Percentiles rank a stretch among this genome's conserved stretches.
phyloP scores from a whole-genome alignment of 2,888 invertebrate genomes.

The Sinotaia quadrata region DNA sequence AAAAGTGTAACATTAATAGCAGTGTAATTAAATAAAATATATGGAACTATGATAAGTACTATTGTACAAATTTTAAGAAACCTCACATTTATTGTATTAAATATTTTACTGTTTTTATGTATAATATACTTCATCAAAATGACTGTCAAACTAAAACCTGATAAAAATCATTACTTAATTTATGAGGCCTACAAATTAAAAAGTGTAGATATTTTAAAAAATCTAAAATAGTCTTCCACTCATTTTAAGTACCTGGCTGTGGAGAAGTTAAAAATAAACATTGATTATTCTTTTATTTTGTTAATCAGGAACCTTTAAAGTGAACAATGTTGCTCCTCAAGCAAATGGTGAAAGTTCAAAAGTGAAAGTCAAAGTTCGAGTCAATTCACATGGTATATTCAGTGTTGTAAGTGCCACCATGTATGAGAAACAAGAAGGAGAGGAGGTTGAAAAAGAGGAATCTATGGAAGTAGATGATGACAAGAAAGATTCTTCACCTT shows the following conservation, averaged over 20 bases:
- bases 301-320: constrained; percentile 70
- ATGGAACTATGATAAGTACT: too few species aligned
- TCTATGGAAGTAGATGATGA: constrained; percentile 44
- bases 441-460: constrained; percentile 40
- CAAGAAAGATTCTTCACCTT: constrained; percentile 27
- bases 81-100: too few species aligned
- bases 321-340: constrained; percentile 81
- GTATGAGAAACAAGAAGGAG: constrained; percentile 68
- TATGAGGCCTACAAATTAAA: too few species aligned
- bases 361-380: constrained; percentile 94
- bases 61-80: too few species aligned
- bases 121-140: too few species aligned
- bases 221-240: not conserved
- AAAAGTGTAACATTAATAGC: too few species aligned
- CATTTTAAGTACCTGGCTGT: not conserved
- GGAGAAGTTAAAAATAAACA: not conserved
- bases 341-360: constrained; percentile 93
- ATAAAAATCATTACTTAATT: too few species aligned
- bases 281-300: not conserved
- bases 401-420: constrained; percentile 86
- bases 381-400: constrained; percentile 94
- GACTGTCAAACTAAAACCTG: too few species aligned
- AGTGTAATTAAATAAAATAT: too few species aligned
- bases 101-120: too few species aligned
- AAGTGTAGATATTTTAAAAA: not conserved